phyloP scores from a whole-genome alignment of 2,113 vertebrate genomes.

The Cephalopholis sonnerati region DNA sequence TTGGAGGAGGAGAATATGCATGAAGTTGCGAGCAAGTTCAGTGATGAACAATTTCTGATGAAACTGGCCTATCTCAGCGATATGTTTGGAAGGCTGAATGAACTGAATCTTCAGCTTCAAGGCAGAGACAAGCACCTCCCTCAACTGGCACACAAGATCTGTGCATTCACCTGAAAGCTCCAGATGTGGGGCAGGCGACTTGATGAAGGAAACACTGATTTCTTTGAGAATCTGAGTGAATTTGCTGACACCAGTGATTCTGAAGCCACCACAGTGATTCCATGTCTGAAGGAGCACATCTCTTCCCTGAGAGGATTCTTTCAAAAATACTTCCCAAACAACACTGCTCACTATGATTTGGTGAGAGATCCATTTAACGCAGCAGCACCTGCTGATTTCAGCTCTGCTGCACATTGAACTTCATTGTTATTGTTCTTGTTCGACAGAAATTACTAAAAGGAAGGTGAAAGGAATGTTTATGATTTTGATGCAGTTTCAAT shows the following conservation, averaged over 20 bases:
- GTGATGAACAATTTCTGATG: slow-evolving; percentile 13
- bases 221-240: slow-evolving; percentile 3
- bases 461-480: too few relatives aligned
- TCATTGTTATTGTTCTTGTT: too few relatives aligned
- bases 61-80: slow-evolving; percentile 46
- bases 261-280: slow-evolving; percentile 20
- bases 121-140: too few relatives aligned
- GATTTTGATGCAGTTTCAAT: too few relatives aligned
- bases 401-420: too few relatives aligned
- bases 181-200: background rate
- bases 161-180: slow-evolving; percentile 29
- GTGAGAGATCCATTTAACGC: slow-evolving; percentile 17
- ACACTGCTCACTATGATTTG: slow-evolving; percentile 28
- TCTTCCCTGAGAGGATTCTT: slow-evolving; percentile 14
- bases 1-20: slow-evolving; percentile 21
- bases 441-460: too few relatives aligned
- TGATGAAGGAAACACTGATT: slow-evolving; percentile 14
- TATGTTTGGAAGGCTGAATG: background rate
- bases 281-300: slow-evolving; percentile 1
- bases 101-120: too few relatives aligned
- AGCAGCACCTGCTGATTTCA: slow-evolving; percentile 9
- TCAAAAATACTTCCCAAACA: slow-evolving; percentile 22
- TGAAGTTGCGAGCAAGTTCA: background rate
- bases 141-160: background rate
- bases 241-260: slow-evolving; percentile 5